Base-by-base conservation (phyloP, 2,888 invertebrate species). In the Iselma pallidipennis region DNA sequence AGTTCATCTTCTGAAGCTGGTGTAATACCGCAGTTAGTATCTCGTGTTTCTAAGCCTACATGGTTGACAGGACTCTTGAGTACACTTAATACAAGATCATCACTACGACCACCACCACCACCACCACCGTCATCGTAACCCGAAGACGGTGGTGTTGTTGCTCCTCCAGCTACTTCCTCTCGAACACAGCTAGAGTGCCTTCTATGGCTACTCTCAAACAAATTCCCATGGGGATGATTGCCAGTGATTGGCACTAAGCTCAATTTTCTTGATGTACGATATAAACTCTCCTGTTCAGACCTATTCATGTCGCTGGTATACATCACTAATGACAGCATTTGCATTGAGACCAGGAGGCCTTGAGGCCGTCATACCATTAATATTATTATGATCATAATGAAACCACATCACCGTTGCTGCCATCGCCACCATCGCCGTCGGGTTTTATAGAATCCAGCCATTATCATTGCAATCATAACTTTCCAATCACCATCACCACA, bases 281-380 rank as follows among this genome's bases (percentile, higher is more conserved):
- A 88, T 70, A 88, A 80, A 71, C 83, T 85, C 76, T 87, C 87
- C 80, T 88, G 87, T 76, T 87, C 87, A 66, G 85, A 86, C 63
- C 87, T 84, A 82, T 87, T 87, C 87, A 87, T 87, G 74, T 82
- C 83, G 75, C 74, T 72, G 74, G 19, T 45, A 19, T 76, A 76
- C 80, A 83, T 81, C 74, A 82, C 81, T 77, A 82, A 76, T 74
- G 82, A 81, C 76, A 83, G 81, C 83, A 83, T 83, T 79, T 75
- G 75, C 49, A 45, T 45, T 45, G 45, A 45, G 56, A 53, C 55
- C 49, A 45, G 25, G 25, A 42, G 58, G 37, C 33, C 10, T 26
- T 16, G 52, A 42, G 14, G 55, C 37, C 52, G 28, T 58, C 55
- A 58, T 58, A 16, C 50, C 26, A 16, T 29, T 45, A 52, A 33